These are phyloP conservation scores for Felis chaus DNA, from an alignment of 2,113 vertebrate genomes.

Conservation along the genomic window DNA sequence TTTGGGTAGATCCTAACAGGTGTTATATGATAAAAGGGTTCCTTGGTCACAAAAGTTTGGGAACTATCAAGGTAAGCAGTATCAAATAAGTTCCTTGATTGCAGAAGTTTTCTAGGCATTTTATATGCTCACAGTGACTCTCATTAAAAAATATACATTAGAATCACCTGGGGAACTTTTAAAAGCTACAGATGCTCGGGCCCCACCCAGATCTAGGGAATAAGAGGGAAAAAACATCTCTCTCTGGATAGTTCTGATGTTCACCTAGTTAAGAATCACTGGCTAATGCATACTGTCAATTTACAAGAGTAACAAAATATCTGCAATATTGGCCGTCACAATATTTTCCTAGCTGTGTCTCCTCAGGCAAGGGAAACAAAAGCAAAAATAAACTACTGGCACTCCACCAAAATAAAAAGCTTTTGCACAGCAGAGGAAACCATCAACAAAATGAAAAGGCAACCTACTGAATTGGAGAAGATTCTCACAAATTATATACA, in stretches of 20 bases:
- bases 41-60: neutral
- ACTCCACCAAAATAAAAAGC: neutral
- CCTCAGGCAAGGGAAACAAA: neutral
- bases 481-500: neutral
- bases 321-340: neutral
- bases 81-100: conserved; percentile 32
- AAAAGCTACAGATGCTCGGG: neutral
- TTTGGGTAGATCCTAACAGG: neutral
- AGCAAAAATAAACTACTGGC: neutral
- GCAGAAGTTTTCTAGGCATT: neutral
- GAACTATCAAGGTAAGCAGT: neutral
- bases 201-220: neutral
- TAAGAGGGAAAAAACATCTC: neutral
- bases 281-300: neutral
- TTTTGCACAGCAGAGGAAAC: neutral
- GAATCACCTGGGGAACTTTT: conserved; percentile 25
- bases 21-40: neutral
- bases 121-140: neutral
- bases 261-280: neutral
- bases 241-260: neutral
- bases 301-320: neutral
- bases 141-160: conserved; percentile 5
- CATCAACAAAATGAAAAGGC: neutral
- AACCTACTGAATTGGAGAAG: neutral
- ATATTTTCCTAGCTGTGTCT: neutral